phyloP scores from a whole-genome alignment of 2,113 vertebrate genomes.

The Gymnogyps californianus region DNA sequence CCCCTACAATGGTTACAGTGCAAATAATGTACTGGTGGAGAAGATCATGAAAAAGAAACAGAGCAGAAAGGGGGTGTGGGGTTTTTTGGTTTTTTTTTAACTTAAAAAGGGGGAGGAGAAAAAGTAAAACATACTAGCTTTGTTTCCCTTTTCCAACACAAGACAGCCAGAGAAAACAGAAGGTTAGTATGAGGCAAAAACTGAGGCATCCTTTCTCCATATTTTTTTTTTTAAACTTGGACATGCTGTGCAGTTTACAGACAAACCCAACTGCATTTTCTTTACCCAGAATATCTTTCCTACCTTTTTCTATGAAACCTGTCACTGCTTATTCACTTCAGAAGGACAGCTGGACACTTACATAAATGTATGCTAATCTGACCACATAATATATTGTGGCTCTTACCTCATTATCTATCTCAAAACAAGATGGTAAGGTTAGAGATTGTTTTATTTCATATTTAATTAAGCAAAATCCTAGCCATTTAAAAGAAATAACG shows the following conservation, averaged over 20 bases:
- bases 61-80: not conserved
- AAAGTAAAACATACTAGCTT: not conserved
- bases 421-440: not conserved
- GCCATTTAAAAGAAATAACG: not conserved
- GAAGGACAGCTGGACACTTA: not conserved
- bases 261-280: not conserved
- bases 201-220: not conserved
- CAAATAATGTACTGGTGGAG: not conserved
- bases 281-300: not conserved
- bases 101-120: not conserved
- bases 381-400: not conserved
- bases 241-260: not conserved
- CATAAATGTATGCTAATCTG: not conserved
- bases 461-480: not conserved
- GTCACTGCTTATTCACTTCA: not conserved
- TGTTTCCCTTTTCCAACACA: not conserved
- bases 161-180: not conserved
- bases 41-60: not conserved
- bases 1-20: not conserved
- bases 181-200: not conserved
- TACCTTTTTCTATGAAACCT: not conserved
- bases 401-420: not conserved
- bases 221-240: not conserved
- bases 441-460: not conserved
- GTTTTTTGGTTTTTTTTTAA: not conserved